phyloP scores from a whole-genome alignment of 2,113 vertebrate species.

The Forbesichthys agassizii region DNA sequence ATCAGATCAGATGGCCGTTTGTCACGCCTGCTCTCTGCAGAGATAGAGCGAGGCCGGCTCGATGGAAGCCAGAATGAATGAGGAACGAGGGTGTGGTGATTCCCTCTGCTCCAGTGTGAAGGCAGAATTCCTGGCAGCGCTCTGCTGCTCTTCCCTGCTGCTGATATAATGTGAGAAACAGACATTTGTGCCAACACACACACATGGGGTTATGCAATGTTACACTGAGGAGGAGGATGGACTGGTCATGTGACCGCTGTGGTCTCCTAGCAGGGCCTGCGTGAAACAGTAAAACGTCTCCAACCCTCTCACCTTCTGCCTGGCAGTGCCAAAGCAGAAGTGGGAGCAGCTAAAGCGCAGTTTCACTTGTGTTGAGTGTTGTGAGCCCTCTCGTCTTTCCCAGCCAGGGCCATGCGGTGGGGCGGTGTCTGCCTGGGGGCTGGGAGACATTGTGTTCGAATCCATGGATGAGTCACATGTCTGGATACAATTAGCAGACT shows the following conservation, averaged over 20 bases:
- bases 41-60: slow-evolving; percentile 8
- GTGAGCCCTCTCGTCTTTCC: too few species aligned
- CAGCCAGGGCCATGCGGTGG: too few species aligned
- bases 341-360: not conserved
- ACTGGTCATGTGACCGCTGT: too few species aligned
- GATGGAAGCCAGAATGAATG: slow-evolving; percentile 19
- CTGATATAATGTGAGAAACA: not conserved
- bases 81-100: slow-evolving; percentile 57
- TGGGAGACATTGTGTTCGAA: slow-evolving; percentile 49
- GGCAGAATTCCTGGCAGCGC: slow-evolving; percentile 43
- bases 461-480: slow-evolving; percentile 65
- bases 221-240: not conserved
- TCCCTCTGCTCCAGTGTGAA: slow-evolving; percentile 49
- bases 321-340: too few species aligned
- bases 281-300: too few species aligned
- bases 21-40: slow-evolving; percentile 61
- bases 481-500: slow-evolving; percentile 62
- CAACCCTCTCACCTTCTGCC: too few species aligned
- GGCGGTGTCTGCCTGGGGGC: slow-evolving; percentile 43
- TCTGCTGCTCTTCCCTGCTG: slow-evolving; percentile 10
- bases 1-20: slow-evolving; percentile 54
- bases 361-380: not conserved
- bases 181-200: not conserved
- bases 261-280: too few species aligned
- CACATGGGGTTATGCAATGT: slow-evolving; percentile 30